Conservation (phyloP, 2,113 vertebrate genomes). For the Phocoena sinus region DNA sequence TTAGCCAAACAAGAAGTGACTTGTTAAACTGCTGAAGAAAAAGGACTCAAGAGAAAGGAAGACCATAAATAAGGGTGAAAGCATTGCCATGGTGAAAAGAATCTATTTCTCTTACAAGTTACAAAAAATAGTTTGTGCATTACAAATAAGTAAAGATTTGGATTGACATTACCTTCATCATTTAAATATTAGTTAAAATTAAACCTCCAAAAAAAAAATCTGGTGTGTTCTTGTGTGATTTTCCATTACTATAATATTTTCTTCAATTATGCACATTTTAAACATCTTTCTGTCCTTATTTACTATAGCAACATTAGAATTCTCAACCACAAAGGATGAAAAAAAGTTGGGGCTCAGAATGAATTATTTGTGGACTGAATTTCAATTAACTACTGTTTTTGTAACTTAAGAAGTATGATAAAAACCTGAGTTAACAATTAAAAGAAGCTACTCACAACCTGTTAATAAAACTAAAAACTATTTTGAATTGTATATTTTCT, state of each 20-base stretch:
- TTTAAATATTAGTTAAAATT: slow-evolving; percentile 74
- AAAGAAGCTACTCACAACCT: neutral
- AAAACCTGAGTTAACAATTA: neutral
- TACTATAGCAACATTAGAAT: neutral
- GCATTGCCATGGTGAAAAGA: slow-evolving; percentile 56
- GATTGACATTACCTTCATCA: slow-evolving; percentile 70
- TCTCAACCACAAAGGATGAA: neutral
- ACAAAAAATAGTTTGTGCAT: slow-evolving; percentile 47
- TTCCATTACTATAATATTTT: slow-evolving; percentile 64
- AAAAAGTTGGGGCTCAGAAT: neutral
- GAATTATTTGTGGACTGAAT: slow-evolving; percentile 1
- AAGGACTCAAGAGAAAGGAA: slow-evolving; percentile 44
- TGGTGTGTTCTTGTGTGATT: slow-evolving; percentile 75
- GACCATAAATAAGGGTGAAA: slow-evolving; percentile 25
- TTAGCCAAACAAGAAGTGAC: slow-evolving; percentile 79
- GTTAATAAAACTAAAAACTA: slow-evolving; percentile 75
- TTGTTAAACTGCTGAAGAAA: slow-evolving; percentile 49
- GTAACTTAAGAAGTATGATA: neutral
- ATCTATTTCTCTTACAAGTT: slow-evolving; percentile 65
- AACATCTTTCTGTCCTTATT: slow-evolving; percentile 37
- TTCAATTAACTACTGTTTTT: slow-evolving; percentile 31
- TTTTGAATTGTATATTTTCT: slow-evolving; percentile 76
- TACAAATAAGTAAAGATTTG: slow-evolving; percentile 68
- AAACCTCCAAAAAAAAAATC: slow-evolving; percentile 65
- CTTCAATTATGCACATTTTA: slow-evolving; percentile 57